phyloP scores from a whole-genome alignment of 53 echinoderm and acorn worm genomes.

The Hippasteria phrygiana region DNA sequence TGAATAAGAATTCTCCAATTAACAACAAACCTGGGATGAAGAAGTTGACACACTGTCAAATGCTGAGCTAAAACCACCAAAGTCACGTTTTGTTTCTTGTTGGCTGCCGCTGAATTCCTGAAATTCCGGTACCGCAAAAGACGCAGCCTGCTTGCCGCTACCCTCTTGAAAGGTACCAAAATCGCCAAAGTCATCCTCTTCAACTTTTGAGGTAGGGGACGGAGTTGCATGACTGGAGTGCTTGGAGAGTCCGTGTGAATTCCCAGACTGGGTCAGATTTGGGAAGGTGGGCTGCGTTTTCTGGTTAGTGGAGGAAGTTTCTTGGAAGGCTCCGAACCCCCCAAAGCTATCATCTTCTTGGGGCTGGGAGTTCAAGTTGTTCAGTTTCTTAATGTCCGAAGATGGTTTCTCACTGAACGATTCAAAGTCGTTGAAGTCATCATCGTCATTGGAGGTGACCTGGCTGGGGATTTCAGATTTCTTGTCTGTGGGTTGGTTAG shows the following conservation, averaged over 20 bases:
- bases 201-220: background rate
- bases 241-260: too few relatives aligned
- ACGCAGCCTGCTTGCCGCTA: slow-evolving; percentile 11
- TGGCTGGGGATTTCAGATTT: slow-evolving; percentile 27
- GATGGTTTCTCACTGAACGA: slow-evolving; percentile 52
- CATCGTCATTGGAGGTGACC: slow-evolving; percentile 40
- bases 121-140: slow-evolving; percentile 64
- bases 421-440: slow-evolving; percentile 81
- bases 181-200: slow-evolving; percentile 76
- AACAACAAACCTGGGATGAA: slow-evolving; percentile 50
- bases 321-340: slow-evolving; percentile 70
- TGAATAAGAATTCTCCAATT: background rate
- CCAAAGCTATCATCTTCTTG: slow-evolving; percentile 75
- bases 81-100: background rate
- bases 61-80: slow-evolving; percentile 13
- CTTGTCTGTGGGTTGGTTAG: background rate
- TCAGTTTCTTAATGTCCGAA: slow-evolving; percentile 3
- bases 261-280: background rate
- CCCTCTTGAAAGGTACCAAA: slow-evolving; percentile 74
- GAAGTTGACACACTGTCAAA: slow-evolving; percentile 4
- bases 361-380: background rate
- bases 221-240: background rate
- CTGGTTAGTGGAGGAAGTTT: slow-evolving; percentile 14
- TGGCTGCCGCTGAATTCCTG: slow-evolving; percentile 48
- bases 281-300: slow-evolving; percentile 5